Conservation (phyloP, 2,888 invertebrate species). For the Melieria crassipennis region DNA sequence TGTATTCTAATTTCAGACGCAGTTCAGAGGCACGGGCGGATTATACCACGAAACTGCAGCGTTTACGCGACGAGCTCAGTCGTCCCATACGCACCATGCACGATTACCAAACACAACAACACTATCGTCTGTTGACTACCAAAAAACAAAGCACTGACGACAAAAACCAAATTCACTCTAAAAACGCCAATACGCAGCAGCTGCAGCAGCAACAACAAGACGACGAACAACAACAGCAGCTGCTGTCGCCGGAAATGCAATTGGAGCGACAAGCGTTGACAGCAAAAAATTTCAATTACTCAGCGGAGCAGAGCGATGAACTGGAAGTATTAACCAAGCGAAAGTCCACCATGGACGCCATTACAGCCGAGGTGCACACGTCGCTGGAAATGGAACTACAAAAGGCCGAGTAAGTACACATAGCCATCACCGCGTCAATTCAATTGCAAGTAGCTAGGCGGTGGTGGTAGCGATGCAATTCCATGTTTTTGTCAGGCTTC, state of each 20-base stretch:
- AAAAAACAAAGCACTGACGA: constrained; percentile 4
- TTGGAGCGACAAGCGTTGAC: constrained; percentile 7
- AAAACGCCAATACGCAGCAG: constrained; percentile 15
- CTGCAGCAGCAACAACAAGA: constrained; percentile 47
- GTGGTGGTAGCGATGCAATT: too few relatives aligned
- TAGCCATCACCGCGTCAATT: too few relatives aligned
- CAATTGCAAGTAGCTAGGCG: too few relatives aligned
- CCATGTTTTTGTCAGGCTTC: too few relatives aligned
- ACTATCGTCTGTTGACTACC: not conserved
- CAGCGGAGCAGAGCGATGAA: constrained; percentile 54
- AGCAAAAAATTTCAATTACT: constrained; percentile 51
- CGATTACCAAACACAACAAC: constrained; percentile 31
- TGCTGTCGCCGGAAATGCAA: constrained; percentile 45
- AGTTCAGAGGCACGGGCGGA: constrained; percentile 50
- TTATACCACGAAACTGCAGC: constrained; percentile 56
- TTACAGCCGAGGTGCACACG: constrained; percentile 49
- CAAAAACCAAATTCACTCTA: constrained; percentile 1
- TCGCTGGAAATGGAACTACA: constrained; percentile 49
- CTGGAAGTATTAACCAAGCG: constrained; percentile 50
- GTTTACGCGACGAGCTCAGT: constrained; percentile 60
- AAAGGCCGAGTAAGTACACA: constrained; percentile 55
- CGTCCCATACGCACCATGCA: constrained; percentile 49
- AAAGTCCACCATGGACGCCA: constrained; percentile 49
- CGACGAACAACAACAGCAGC: constrained; percentile 30
- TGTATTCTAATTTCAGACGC: constrained; percentile 44